These are phyloP conservation scores for Synergus laeviventris DNA, from an alignment of 2,888 invertebrate genomes.

Conservation along the genomic window DNA sequence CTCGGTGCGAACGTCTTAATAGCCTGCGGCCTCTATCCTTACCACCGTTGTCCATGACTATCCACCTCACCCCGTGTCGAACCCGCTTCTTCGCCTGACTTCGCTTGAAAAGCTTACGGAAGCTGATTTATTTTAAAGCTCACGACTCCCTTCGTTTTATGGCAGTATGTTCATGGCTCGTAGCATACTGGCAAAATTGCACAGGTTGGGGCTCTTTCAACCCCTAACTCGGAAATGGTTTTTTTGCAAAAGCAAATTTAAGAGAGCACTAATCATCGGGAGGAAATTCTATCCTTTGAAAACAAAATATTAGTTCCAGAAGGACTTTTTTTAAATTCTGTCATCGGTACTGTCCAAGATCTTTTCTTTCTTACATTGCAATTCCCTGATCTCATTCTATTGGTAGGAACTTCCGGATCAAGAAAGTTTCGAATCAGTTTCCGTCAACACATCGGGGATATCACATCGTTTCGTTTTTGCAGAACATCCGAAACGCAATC, in stretches of 20 bases:
- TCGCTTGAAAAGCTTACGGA: constrained; percentile 31
- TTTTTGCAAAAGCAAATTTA: not conserved
- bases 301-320: too few species aligned
- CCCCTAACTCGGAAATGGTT: constrained; percentile 18
- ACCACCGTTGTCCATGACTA: constrained; percentile 29
- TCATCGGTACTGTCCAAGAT: too few species aligned
- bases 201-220: not conserved
- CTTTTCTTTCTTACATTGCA: not conserved
- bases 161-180: constrained; percentile 15
- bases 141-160: constrained; percentile 33
- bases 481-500: constrained; percentile 19
- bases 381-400: not conserved
- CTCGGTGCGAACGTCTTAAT: constrained; percentile 68
- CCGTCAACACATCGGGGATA: constrained; percentile 23
- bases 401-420: not conserved
- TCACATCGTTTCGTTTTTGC: constrained; percentile 20
- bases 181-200: constrained; percentile 2
- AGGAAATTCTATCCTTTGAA: not conserved
- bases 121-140: constrained; percentile 40
- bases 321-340: too few species aligned
- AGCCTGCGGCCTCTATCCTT: constrained; percentile 55
- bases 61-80: constrained; percentile 37
- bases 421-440: constrained; percentile 15
- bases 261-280: not conserved
- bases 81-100: constrained; percentile 28